These are phyloP conservation scores for Drosophila antonietae DNA, from an alignment of 2,888 invertebrate species.

Conservation along the genomic window DNA sequence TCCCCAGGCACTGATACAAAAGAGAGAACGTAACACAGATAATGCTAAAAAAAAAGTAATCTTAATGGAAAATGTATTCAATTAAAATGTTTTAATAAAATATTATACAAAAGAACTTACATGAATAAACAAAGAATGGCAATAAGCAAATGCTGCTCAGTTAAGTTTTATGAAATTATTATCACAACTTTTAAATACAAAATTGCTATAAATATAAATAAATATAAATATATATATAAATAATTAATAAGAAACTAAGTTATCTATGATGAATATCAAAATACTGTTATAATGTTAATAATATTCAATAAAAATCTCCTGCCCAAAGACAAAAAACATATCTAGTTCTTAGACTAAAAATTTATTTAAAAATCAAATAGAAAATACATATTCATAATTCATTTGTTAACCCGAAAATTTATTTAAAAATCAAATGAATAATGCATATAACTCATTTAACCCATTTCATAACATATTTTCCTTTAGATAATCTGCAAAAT, in stretches of 20 bases:
- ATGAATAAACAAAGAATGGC: neutral
- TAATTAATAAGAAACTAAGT: too few relatives aligned
- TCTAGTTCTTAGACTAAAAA: neutral
- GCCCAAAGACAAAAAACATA: neutral
- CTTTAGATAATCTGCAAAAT: neutral
- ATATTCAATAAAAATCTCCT: too few relatives aligned
- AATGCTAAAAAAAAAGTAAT: slow-evolving; percentile 24
- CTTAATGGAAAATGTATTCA: slow-evolving; percentile 57
- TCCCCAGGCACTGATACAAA: slow-evolving; percentile 43
- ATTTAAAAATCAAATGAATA: too few relatives aligned
- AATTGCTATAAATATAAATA: too few relatives aligned
- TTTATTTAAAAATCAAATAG: too few relatives aligned
- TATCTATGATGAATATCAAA: too few relatives aligned
- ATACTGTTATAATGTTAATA: too few relatives aligned
- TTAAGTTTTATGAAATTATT: neutral
- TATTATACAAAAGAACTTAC: slow-evolving; percentile 12
- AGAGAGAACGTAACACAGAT: neutral
- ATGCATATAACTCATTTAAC: too few relatives aligned
- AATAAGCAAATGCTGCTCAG: neutral
- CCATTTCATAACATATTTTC: too few relatives aligned
- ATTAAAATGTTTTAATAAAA: slow-evolving; percentile 51
- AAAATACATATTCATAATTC: too few relatives aligned
- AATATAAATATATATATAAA: too few relatives aligned
- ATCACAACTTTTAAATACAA: neutral
- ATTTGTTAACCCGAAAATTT: too few relatives aligned